Evolutionary conservation across 1,140 invertebrate genomes (phyloP), one percentile per base, ranked within the genome.

Genomic region (Drosophila trapezifrons): DNA sequence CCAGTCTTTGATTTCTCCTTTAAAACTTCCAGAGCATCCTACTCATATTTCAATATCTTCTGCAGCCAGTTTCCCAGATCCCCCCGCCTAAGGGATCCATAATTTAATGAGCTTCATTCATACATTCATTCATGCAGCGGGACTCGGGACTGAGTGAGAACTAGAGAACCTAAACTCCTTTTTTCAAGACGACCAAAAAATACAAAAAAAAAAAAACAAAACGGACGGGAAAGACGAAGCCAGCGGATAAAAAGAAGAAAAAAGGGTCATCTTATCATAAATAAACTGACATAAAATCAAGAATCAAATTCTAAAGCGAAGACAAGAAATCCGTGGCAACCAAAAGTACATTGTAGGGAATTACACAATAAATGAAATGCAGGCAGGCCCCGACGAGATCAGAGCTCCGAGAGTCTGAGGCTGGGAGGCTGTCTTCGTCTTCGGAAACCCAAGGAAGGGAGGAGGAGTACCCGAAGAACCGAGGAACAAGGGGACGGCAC

Each of bases 221-320:
- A 54, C 35, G 17, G 18, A 22, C 25, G 20, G 15, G 40, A 49
- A 73, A 78, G 59, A 63, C 55, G 57, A 67, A 51, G 46, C 45
- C 13, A 54, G 22, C 29, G 32, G 47, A 63, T 45, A 76, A 49
- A 56, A 64, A 22, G 20, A n/a, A 25, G 27, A 42, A 69, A 86
- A 86, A 87, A 87, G 84, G 84, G 80, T 84, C 84, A 89, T 89
- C 84, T 89, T 89, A 89, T 89, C 84, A 89, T 89, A 89, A 89
- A 89, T 89, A 89, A 89, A 89, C 84, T 89, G 84, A 89, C 84
- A 89, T 89, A 89, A 89, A 89, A 89, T 89, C 85, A 89, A 89
- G 84, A 89, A 89, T 89, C 84, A 89, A 89, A 89, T 89, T 89
- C 84, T 84, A 89, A 84, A 74, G 73, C 54, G 64, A 63, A 83